Evolutionary conservation across 2,888 invertebrate genomes (phyloP).

Genomic region (Melipona beecheii): DNA sequence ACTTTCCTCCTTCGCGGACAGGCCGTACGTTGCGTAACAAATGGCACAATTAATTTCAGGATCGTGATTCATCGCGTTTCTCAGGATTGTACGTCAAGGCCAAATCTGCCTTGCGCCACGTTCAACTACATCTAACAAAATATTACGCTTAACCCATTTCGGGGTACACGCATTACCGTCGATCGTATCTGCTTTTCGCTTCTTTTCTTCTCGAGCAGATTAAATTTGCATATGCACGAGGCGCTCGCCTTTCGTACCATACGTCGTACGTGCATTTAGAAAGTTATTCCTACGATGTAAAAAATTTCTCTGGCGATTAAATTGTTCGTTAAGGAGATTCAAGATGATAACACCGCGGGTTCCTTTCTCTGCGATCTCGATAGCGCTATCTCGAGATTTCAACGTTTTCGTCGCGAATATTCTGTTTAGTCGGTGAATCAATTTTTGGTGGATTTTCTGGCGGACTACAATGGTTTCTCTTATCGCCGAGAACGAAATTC

Average conservation of each 20-base stretch:
- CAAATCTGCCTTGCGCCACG: background rate
- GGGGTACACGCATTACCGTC: background rate
- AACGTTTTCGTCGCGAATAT: too few species aligned
- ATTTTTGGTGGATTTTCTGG: background rate
- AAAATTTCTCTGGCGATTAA: too few species aligned
- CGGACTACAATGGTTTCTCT: too few species aligned
- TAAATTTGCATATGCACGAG: too few species aligned
- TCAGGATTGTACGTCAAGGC: too few species aligned
- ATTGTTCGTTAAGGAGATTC: too few species aligned
- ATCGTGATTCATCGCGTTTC: background rate
- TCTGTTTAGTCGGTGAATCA: background rate
- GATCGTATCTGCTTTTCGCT: background rate
- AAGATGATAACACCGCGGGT: too few species aligned
- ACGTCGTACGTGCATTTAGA: background rate
- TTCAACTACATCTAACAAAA: background rate
- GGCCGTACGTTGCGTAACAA: background rate
- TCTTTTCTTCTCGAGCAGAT: background rate
- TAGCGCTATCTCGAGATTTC: too few species aligned
- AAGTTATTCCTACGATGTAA: background rate
- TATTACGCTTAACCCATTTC: background rate
- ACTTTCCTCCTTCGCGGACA: background rate
- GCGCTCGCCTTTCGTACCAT: too few species aligned
- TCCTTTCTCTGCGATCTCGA: too few species aligned
- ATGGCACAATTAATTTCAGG: background rate
- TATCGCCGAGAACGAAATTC: slow-evolving; percentile 15